These are phyloP conservation scores for Aradophagus sp. DNA, from an alignment of 1,140 invertebrate genomes.

Conservation along the genomic window DNA sequence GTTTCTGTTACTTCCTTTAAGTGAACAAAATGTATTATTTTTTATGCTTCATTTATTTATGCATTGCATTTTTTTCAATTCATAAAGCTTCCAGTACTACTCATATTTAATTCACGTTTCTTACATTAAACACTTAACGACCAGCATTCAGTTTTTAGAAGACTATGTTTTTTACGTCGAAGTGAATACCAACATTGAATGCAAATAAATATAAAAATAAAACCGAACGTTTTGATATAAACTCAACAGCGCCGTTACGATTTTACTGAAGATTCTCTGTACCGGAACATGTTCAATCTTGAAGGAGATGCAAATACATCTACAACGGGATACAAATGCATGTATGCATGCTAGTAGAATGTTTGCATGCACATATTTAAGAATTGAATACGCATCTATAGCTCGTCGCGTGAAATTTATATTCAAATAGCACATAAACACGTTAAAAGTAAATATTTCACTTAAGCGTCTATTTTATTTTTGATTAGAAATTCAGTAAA, in stretches of 20 bases:
- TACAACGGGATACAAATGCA: constrained; percentile 35
- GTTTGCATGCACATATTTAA: constrained; percentile 55
- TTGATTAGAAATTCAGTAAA: no score
- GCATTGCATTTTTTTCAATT: no score
- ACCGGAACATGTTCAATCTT: constrained; percentile 61
- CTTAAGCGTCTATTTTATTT: constrained; percentile 14
- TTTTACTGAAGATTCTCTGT: constrained; percentile 56
- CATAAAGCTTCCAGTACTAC: no score
- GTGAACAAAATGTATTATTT: no score
- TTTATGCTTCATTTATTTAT: no score
- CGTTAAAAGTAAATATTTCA: constrained; percentile 12
- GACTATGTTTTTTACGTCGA: constrained; percentile 4
- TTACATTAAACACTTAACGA: no score
- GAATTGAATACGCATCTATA: constrained; percentile 45
- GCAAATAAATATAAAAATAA: constrained; percentile 9
- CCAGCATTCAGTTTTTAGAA: no score
- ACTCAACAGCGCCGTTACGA: constrained; percentile 21
- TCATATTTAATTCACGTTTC: no score
- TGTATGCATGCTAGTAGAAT: constrained; percentile 32
- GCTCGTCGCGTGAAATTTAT: constrained; percentile 28
- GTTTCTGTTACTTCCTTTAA: no score
- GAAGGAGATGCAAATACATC: constrained; percentile 62
- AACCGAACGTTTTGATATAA: constrained; percentile 26
- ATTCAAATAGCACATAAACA: constrained; percentile 32
- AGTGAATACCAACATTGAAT: constrained; percentile 3